Percentiles rank a stretch among this genome's conserved stretches.
phyloP scores from a whole-genome alignment of 2,113 vertebrate species.

The Tupaia tana region DNA sequence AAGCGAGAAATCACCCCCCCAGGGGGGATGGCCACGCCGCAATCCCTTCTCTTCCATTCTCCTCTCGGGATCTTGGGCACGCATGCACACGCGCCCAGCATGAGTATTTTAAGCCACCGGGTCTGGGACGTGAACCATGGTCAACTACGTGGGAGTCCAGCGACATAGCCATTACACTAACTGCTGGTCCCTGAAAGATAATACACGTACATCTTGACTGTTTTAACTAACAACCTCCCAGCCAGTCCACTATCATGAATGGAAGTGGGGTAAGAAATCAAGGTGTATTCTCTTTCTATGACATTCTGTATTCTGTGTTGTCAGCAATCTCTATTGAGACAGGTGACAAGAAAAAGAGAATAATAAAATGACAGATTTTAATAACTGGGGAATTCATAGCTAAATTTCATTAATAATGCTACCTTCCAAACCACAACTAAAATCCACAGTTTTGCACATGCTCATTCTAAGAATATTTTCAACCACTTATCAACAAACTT shows the following conservation, averaged over 20 bases:
- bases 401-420: neutral
- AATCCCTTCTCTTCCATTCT: no score
- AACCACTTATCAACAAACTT: neutral
- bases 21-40: no score
- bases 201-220: neutral
- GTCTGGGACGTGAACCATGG: no score
- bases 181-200: no score
- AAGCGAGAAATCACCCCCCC: no score
- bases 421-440: neutral
- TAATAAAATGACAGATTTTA: slow-evolving; percentile 5
- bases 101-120: no score
- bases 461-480: neutral
- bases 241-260: neutral
- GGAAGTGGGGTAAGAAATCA: neutral
- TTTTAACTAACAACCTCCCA: neutral
- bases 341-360: neutral
- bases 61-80: no score
- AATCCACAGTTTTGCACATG: neutral
- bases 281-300: neutral
- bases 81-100: no score
- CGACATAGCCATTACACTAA: no score
- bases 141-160: no score
- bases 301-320: neutral
- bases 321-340: neutral
- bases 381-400: neutral